Conservation (phyloP, 2,888 invertebrate species). For the Cylindroiulus punctatus region DNA sequence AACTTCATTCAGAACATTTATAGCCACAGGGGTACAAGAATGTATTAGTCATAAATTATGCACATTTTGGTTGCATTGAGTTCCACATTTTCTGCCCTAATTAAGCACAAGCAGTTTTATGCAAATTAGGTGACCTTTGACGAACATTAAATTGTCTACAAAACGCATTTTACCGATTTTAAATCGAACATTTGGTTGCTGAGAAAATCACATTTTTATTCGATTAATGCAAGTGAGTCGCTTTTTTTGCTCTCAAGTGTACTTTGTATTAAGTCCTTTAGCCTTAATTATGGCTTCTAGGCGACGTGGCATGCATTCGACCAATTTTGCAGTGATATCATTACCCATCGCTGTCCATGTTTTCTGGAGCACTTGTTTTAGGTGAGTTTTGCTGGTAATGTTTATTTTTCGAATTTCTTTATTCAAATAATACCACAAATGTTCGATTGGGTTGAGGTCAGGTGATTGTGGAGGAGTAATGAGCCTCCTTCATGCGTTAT, state of each 20-base stretch:
- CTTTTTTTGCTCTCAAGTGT: neutral
- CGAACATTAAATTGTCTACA: neutral
- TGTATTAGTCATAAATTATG: no score
- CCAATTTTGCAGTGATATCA: neutral
- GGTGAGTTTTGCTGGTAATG: neutral
- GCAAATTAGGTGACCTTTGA: neutral
- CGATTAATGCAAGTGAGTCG: neutral
- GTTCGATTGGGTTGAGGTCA: constrained; percentile 54
- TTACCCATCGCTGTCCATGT: neutral
- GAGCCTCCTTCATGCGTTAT: neutral
- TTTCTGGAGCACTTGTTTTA: neutral
- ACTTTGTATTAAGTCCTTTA: neutral
- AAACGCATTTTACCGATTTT: neutral
- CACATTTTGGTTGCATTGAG: no score
- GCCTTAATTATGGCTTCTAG: constrained; percentile 25
- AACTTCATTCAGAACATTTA: no score
- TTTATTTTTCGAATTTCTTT: neutral
- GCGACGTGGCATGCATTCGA: neutral
- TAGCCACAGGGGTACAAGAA: no score
- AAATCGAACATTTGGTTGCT: neutral
- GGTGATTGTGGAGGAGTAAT: neutral
- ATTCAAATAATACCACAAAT: constrained; percentile 48
- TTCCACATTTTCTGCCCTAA: neutral
- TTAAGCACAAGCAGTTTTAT: neutral
- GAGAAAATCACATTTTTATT: neutral